Evolutionary conservation across 30 jellyfish, hydroid and myxozoan species (phyloP), one percentile per base, ranked within the genome.

Genomic region (Hydractinia symbiolongicarpus): DNA sequence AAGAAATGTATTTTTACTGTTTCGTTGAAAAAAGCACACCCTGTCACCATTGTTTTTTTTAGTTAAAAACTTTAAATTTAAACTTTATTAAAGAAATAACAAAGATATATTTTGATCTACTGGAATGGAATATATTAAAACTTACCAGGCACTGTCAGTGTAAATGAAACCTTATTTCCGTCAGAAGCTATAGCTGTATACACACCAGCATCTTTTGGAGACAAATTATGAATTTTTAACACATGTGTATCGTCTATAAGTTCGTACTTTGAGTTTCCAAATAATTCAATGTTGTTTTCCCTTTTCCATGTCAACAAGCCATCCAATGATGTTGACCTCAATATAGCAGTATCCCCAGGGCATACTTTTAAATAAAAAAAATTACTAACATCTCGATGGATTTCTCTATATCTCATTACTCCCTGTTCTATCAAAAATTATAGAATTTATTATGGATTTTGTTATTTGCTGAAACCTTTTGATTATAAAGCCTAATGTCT

Each of bases 141-240:
- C 15, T 58, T 64, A 64, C 74, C 74, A 0, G 74, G 74, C 40
- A 64, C 40, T 6, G 19, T 64, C 74, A 64, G 19, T 7, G 40
- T 64, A 0, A 64, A 64, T 6, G 19, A 44, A 64, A 64, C 17
- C 40, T 64, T 64, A 30, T 30, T 30, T 9, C 19, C 4, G 16
- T 13, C 17, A 6, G 9, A 44, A n/a, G 74, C 17, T 64, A 13
- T 0, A 0, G 74, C 74, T 6, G 74, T 64, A 64, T 64, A 64
- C 19, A 44, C 9, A 6, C 74, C 74, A 13, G 74, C 74, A 64
- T 64, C 74, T n/a, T 44, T n/a, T n/a, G 40, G 74, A 51, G 52
- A n/a, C 5, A 13, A 44, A 64, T 64, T 13, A 64, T n/a, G 40
- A 64, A 64, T 13, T 7, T 7, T 13, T 8, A 64, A 51, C 40